Conservation (phyloP, 2,888 invertebrate species). For the Erannis defoliaria region DNA sequence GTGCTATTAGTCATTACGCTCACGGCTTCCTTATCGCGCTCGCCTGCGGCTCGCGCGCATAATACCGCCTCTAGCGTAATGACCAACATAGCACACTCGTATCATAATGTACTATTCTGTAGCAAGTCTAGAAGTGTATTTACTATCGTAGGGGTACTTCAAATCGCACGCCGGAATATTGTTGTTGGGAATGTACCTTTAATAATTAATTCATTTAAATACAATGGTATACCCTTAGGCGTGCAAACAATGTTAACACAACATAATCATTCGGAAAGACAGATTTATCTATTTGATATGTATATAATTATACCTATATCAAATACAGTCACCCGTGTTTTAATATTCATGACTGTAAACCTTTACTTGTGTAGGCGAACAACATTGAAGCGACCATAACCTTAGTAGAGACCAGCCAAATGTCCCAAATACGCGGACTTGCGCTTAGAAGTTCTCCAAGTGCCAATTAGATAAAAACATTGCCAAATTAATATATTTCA, state of each 20-base stretch:
- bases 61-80: too few species aligned
- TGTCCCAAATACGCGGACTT: not conserved
- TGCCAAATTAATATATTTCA: not conserved
- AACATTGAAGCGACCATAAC: not conserved
- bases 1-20: too few species aligned
- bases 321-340: conserved; percentile 2
- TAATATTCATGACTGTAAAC: not conserved
- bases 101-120: too few species aligned
- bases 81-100: too few species aligned
- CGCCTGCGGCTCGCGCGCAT: too few species aligned
- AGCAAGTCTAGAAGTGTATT: not conserved
- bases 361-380: not conserved
- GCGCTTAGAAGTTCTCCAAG: not conserved
- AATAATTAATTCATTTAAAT: not conserved
- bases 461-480: not conserved
- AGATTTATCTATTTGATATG: not conserved
- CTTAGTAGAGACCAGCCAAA: not conserved
- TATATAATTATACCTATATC: not conserved
- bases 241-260: conserved; percentile 15
- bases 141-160: not conserved
- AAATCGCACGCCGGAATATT: not conserved
- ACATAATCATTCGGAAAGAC: not conserved
- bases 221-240: not conserved
- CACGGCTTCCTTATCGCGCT: too few species aligned
- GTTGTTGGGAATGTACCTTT: not conserved